Percentiles rank a stretch among this genome's conserved stretches.
These are phyloP conservation scores for Teleogryllus oceanicus DNA, from an alignment of 2,888 invertebrate species.

Conservation along the genomic window DNA sequence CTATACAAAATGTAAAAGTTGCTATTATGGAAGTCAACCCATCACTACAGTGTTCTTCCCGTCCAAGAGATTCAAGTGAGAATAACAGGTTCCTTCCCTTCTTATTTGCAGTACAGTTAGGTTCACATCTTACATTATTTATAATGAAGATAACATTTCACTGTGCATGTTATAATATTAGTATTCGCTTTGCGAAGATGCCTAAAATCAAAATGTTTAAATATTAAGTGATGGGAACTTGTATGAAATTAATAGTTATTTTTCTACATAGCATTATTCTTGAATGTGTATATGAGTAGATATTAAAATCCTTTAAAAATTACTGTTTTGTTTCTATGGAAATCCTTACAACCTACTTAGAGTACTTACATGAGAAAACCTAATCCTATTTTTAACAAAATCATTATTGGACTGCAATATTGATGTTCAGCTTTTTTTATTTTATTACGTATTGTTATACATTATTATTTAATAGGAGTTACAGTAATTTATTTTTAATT, in stretches of 20 bases:
- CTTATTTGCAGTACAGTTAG: background rate
- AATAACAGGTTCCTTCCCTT: background rate
- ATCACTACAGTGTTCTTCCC: constrained; percentile 18
- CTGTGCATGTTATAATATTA: background rate
- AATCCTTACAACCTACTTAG: no score
- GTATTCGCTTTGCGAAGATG: background rate
- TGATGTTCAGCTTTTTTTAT: background rate
- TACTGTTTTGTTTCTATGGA: background rate
- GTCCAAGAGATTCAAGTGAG: background rate
- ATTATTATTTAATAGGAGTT: background rate
- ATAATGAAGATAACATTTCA: background rate
- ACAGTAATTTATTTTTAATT: background rate
- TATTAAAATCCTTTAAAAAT: constrained; percentile 3
- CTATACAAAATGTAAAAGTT: background rate
- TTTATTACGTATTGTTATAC: background rate
- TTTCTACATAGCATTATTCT: constrained; percentile 18
- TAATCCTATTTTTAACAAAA: no score
- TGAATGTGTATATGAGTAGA: constrained; percentile 18
- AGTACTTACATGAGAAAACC: no score
- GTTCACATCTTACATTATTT: background rate
- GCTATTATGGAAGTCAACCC: background rate
- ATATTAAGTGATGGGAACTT: background rate
- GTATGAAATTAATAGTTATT: background rate
- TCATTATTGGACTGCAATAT: no score
- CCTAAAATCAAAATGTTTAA: background rate